These are phyloP conservation scores for Deroptyus accipitrinus DNA, from an alignment of 2,113 vertebrate genomes.

Conservation along the genomic window DNA sequence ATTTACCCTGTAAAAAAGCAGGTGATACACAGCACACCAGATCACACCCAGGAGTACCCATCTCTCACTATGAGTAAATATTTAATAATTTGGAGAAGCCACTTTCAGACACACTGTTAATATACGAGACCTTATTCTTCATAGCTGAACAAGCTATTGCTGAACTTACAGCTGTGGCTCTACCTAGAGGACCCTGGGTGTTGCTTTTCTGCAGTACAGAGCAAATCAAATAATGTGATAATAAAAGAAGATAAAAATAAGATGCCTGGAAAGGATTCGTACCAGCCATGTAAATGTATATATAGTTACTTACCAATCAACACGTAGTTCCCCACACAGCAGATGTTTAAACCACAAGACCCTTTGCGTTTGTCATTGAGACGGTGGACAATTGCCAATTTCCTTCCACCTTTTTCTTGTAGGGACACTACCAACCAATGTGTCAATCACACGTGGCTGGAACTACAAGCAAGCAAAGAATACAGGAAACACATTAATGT, in stretches of 20 bases:
- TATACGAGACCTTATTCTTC: not conserved
- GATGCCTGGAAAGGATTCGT: not conserved
- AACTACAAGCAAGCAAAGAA: not conserved
- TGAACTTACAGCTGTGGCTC: not conserved
- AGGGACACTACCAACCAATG: not conserved
- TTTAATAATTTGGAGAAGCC: not conserved
- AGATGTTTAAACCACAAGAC: not conserved
- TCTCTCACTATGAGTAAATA: not conserved
- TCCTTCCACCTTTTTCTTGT: not conserved
- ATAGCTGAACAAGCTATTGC: not conserved
- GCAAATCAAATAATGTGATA: not conserved
- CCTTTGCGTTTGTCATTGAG: not conserved
- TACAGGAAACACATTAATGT: rapidly evolving
- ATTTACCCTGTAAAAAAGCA: not conserved
- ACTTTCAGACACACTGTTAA: not conserved
- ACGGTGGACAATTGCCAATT: not conserved
- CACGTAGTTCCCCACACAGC: not conserved
- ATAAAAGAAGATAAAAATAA: not conserved
- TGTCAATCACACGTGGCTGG: rapidly evolving
- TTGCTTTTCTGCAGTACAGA: not conserved
- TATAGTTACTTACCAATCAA: not conserved
- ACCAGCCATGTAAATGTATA: rapidly evolving
- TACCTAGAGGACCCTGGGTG: not conserved
- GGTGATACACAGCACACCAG: not conserved
- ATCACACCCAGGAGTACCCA: too few relatives aligned